Conservation (phyloP, 2,888 invertebrate genomes). For the Aromia moschata region DNA sequence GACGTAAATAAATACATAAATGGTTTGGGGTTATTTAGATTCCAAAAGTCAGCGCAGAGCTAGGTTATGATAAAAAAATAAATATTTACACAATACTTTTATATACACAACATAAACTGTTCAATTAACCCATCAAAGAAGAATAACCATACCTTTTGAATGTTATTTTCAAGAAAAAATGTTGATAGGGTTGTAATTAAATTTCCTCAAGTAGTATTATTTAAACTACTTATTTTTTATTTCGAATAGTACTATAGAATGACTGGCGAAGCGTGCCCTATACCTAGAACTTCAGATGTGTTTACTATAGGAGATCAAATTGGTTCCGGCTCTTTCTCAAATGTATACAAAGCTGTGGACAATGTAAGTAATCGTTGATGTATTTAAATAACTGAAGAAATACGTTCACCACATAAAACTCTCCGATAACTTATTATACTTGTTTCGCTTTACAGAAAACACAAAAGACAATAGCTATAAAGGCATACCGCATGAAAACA, state of each 20-base stretch:
- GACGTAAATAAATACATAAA: too few species aligned
- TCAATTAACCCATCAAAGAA: too few species aligned
- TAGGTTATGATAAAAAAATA: too few species aligned
- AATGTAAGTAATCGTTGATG: not conserved
- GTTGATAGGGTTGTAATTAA: too few species aligned
- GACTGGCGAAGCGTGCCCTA: not conserved
- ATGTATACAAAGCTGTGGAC: conserved; percentile 27
- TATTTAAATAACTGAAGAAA: not conserved
- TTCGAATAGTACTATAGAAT: not conserved
- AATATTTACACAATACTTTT: too few species aligned
- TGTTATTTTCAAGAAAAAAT: too few species aligned
- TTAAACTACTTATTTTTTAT: not conserved
- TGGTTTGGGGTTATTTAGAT: too few species aligned
- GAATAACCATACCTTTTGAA: too few species aligned
- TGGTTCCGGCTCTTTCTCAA: conserved; percentile 30
- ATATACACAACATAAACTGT: too few species aligned
- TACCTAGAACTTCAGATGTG: conserved; percentile 6
- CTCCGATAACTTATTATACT: not conserved
- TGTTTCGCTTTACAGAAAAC: conserved; percentile 27
- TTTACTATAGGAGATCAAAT: conserved; percentile 21
- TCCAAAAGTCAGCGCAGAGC: too few species aligned
- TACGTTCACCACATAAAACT: too few species aligned
- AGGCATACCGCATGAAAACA: conserved; percentile 25
- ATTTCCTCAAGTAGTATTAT: too few species aligned
- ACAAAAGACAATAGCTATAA: conserved; percentile 21